Conservation (phyloP, 2,113 vertebrate species). For the Menura novaehollandiae region DNA sequence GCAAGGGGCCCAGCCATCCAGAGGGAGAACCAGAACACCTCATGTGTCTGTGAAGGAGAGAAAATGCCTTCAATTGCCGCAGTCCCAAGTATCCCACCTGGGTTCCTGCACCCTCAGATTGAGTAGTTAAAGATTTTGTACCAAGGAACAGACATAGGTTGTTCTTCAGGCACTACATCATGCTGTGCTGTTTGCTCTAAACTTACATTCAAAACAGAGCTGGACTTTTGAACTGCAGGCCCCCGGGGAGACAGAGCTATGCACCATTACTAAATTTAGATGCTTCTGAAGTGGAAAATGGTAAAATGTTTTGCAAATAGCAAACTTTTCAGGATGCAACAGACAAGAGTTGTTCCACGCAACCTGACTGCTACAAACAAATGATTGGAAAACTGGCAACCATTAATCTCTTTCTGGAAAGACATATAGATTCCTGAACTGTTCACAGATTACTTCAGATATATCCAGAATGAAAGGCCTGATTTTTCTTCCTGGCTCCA, state of each 20-base stretch:
- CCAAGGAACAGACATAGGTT: neutral
- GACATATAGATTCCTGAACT: neutral
- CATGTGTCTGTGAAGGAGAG: neutral
- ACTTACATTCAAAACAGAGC: constrained; percentile 34
- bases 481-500: neutral
- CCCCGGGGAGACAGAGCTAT: constrained; percentile 9
- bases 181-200: constrained; percentile 6
- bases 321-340: constrained; percentile 11
- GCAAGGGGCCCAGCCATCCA: fast-evolving
- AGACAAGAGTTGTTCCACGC: neutral
- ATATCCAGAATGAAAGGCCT: neutral
- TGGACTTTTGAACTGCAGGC: constrained; percentile 51
- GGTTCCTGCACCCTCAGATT: neutral
- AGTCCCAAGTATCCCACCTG: neutral
- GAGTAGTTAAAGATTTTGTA: neutral
- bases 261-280: constrained; percentile 59
- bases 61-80: neutral
- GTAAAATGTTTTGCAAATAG: constrained; percentile 36
- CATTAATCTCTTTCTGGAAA: neutral
- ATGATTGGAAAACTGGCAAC: neutral
- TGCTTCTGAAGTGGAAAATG: constrained; percentile 15
- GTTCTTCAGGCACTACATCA: neutral
- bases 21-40: neutral
- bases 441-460: neutral
- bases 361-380: neutral